These are phyloP conservation scores for Pseudonaja textilis DNA, from an alignment of 2,113 vertebrate genomes.

Conservation along the genomic window DNA sequence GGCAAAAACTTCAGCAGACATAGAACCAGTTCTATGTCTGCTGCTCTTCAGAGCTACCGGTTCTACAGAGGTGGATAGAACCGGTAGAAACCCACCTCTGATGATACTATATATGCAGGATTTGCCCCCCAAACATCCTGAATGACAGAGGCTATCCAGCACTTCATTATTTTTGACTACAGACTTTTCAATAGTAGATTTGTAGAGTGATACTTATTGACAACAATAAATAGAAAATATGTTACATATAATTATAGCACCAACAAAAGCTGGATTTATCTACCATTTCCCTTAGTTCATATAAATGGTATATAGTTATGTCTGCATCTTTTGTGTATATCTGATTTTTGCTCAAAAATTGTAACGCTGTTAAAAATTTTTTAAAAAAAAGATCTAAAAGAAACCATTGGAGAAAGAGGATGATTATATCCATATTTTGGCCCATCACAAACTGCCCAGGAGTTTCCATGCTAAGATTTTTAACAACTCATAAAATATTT, in stretches of 20 bases:
- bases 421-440: neutral
- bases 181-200: neutral
- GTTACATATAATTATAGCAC: too few species aligned
- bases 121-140: neutral
- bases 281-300: neutral
- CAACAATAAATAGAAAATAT: neutral
- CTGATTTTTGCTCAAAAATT: neutral
- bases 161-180: neutral
- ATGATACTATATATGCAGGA: neutral
- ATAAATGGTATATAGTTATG: neutral
- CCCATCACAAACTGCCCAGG: neutral
- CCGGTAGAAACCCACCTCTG: too few species aligned
- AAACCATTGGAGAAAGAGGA: neutral
- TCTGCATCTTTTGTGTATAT: neutral
- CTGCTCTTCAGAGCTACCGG: too few species aligned
- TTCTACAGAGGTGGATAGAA: too few species aligned
- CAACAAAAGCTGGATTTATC: neutral
- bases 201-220: neutral
- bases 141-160: neutral
- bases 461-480: neutral
- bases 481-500: neutral
- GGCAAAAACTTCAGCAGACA: too few species aligned
- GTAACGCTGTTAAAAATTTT: neutral
- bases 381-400: neutral
- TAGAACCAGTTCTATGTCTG: too few species aligned